A percentile compares a stretch with the other conserved stretches of the same genome.
phyloP scores from a whole-genome alignment of 1,140 invertebrate genomes.

The Akabosia matsudoensis region DNA sequence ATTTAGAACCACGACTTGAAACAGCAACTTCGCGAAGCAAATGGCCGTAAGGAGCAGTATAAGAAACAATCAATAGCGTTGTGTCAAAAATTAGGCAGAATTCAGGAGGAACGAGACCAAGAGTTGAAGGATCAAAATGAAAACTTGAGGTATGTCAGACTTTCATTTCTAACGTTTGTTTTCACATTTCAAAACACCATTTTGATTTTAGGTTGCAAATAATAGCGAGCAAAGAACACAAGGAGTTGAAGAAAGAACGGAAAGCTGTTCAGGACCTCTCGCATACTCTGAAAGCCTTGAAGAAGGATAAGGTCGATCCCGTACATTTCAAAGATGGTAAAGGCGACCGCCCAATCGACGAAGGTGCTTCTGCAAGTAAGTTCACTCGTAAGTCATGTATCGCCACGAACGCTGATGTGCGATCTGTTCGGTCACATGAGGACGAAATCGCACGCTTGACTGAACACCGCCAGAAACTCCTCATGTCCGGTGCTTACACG shows the following conservation, averaged over 20 bases:
- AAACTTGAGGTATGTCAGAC: slow-evolving; percentile 20
- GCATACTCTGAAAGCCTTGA: background rate
- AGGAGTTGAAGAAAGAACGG: slow-evolving; percentile 33
- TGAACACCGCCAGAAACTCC: background rate
- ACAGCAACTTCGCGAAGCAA: slow-evolving; percentile 23
- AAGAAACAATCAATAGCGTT: slow-evolving; percentile 23
- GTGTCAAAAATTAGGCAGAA: background rate
- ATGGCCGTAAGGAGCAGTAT: slow-evolving; percentile 16
- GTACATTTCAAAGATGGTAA: background rate
- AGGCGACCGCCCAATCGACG: slow-evolving; percentile 14
- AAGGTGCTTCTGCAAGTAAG: background rate
- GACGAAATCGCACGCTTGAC: slow-evolving; percentile 13
- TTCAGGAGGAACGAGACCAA: slow-evolving; percentile 19
- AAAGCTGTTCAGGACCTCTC: slow-evolving; percentile 11
- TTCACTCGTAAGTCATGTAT: background rate
- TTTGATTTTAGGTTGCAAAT: slow-evolving; percentile 32
- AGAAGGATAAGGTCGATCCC: background rate
- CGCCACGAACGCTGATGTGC: background rate
- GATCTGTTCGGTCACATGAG: background rate
- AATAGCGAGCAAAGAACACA: slow-evolving; percentile 29
- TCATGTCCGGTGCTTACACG: slow-evolving; percentile 30
- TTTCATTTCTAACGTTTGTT: background rate
- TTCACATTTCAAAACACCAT: no score
- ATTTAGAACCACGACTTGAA: slow-evolving; percentile 23
- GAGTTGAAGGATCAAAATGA: slow-evolving; percentile 36